Percentiles rank a stretch among this genome's conserved stretches.
These are phyloP conservation scores for Holacanthus passer DNA, from an alignment of 2,113 vertebrate species.

Conservation along the genomic window DNA sequence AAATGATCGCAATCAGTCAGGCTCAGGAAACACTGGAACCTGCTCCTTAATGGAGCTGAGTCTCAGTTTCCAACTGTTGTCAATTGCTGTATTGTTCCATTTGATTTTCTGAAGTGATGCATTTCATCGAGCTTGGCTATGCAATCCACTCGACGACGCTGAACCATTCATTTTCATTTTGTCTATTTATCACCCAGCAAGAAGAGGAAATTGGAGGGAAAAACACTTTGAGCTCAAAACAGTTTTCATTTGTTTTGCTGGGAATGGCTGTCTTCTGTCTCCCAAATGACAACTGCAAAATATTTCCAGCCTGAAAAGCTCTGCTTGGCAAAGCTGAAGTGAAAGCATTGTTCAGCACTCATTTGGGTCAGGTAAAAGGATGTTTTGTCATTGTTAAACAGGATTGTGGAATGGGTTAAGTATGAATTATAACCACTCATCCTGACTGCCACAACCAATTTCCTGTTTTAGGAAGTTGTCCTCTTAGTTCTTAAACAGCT, in stretches of 20 bases:
- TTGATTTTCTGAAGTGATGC: slow-evolving; percentile 62
- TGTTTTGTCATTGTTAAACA: slow-evolving; percentile 67
- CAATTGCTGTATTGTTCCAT: slow-evolving; percentile 51
- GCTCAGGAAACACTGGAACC: slow-evolving; percentile 20
- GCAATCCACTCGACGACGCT: slow-evolving; percentile 43
- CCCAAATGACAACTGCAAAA: slow-evolving; percentile 54
- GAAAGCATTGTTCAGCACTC: slow-evolving; percentile 47
- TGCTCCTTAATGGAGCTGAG: slow-evolving; percentile 20
- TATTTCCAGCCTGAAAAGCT: slow-evolving; percentile 44
- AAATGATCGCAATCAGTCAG: slow-evolving; percentile 47
- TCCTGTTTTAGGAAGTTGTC: slow-evolving; percentile 37
- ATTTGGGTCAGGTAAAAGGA: slow-evolving; percentile 51
- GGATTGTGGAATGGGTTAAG: slow-evolving; percentile 59
- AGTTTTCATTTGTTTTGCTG: slow-evolving; percentile 56
- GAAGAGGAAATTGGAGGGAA: slow-evolving; percentile 19
- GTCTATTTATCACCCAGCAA: slow-evolving; percentile 62
- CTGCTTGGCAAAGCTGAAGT: slow-evolving; percentile 25
- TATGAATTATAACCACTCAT: slow-evolving; percentile 65
- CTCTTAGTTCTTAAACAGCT: slow-evolving; percentile 17
- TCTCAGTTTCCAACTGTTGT: slow-evolving; percentile 28
- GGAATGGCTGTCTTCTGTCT: slow-evolving; percentile 49
- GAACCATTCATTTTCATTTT: slow-evolving; percentile 71
- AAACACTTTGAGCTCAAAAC: slow-evolving; percentile 34
- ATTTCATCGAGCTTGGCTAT: slow-evolving; percentile 53
- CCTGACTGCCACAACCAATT: slow-evolving; percentile 59